Base-by-base conservation (phyloP, 1,140 invertebrate genomes). In the Wiebesia pumilae region DNA sequence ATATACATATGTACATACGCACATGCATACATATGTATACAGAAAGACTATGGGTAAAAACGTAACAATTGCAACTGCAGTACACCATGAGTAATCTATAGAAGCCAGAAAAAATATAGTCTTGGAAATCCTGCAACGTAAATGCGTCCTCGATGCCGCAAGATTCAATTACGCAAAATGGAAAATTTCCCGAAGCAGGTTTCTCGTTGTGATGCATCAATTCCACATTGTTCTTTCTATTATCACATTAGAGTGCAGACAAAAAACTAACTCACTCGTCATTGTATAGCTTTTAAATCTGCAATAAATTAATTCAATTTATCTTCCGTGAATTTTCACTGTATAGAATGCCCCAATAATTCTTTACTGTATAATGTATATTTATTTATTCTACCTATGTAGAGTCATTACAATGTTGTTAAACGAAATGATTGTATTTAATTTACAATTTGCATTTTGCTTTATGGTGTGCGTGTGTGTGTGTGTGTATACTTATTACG, bases 171-270 rank as follows among this genome's bases (percentile, higher is more conserved):
- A 83, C 73, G 51, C 58, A 71, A 79, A 83, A 83, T 30, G 81
- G 81, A 87, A 87, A 83, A 75, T 83, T 87, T 87, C 67, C 33
- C 47, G 47, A 77, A 71, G 65, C 54, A 51, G 73, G 73, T 79
- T 86, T 86, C 86, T 88, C 81, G 83, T 86, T 82, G 78, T 75
- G 40, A 82, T 43, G 51, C 83, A 77, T 86, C 81, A 83, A 86
- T 85, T 65, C 81, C 78, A 43, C 58, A 62, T 85, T 82, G 27
- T 67, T 86, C 51, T 80, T 83, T 80, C 54, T 75, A 83, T 87
- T 88, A 88, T 84, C 79, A 85, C 81, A 88, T 87, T 84, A 65
- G 14, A 35, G 35, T 10, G 24, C 73, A 51, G 58, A 62, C 27
- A 33, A 81, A 77, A 85, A 87, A 87, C 73, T 78, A 81, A 86